phyloP scores from a whole-genome alignment of 2,888 invertebrate genomes.

The Pyrochroa serraticornis region DNA sequence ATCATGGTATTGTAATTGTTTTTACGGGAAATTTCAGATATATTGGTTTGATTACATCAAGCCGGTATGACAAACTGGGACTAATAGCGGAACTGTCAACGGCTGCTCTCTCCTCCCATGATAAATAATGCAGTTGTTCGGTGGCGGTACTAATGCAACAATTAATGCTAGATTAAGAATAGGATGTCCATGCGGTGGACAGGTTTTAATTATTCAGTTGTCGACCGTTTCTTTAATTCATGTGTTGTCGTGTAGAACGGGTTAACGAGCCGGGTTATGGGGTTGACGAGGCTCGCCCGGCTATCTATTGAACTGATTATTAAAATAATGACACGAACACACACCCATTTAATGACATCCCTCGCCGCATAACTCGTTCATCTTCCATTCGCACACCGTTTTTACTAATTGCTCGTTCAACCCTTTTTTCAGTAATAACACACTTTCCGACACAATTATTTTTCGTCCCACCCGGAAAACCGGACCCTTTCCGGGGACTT shows the following conservation, averaged over 20 bases:
- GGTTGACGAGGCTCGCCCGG: constrained; percentile 24
- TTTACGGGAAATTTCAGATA: no score
- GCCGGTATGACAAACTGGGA: background rate
- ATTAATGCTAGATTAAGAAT: constrained; percentile 42
- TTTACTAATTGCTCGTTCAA: constrained; percentile 46
- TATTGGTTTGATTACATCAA: no score
- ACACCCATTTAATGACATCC: constrained; percentile 49
- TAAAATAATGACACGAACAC: constrained; percentile 50
- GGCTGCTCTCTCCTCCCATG: background rate
- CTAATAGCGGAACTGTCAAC: no score
- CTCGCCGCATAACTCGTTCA: constrained; percentile 42
- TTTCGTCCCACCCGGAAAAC: constrained; percentile 13
- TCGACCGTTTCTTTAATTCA: constrained; percentile 48
- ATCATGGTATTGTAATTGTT: no score
- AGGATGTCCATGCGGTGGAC: constrained; percentile 41
- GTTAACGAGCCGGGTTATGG: constrained; percentile 38
- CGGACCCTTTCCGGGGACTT: constrained; percentile 19
- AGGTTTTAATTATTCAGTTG: constrained; percentile 50
- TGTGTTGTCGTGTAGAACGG: constrained; percentile 40
- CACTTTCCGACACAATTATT: constrained; percentile 21
- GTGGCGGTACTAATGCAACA: constrained; percentile 33
- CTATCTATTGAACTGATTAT: constrained; percentile 46
- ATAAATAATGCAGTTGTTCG: constrained; percentile 37
- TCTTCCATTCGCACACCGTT: constrained; percentile 47
- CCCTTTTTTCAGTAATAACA: constrained; percentile 43